Evolutionary conservation across 2,113 vertebrate genomes (phyloP).

Genomic region (Phasianus colchicus): DNA sequence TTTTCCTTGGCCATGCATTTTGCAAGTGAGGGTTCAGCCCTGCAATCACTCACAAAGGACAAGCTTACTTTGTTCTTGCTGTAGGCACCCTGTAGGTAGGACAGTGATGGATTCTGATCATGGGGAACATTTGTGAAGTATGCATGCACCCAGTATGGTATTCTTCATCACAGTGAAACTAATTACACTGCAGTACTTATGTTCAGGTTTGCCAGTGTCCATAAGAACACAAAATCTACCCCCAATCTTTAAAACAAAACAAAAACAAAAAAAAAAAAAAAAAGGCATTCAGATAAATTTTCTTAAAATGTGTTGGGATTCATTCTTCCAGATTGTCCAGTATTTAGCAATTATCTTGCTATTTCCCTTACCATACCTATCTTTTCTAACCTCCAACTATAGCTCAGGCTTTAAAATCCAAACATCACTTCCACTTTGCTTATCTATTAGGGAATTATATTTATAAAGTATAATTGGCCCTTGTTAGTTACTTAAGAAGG

Average conservation of each 20-base stretch:
- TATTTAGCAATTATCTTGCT: background rate
- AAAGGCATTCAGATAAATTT: background rate
- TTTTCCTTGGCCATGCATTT: background rate
- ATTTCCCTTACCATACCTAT: background rate
- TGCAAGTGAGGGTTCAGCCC: background rate
- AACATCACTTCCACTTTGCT: background rate
- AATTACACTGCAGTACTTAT: background rate
- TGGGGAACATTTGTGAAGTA: background rate
- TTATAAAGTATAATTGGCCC: constrained; percentile 24
- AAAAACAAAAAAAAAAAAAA: background rate
- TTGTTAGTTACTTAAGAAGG: constrained; percentile 20
- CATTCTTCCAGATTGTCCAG: background rate
- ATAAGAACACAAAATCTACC: background rate
- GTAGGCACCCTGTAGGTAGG: background rate
- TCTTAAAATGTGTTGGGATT: background rate
- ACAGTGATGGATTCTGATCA: background rate
- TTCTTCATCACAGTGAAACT: background rate
- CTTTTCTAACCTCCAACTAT: background rate
- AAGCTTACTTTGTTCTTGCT: background rate
- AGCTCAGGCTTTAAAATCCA: background rate
- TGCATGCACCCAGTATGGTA: background rate
- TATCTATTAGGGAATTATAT: background rate
- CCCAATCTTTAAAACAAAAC: background rate
- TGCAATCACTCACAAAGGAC: background rate
- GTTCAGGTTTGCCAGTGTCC: background rate